A percentile compares a stretch with the other conserved stretches of the same genome.
phyloP scores from a whole-genome alignment of 2,113 vertebrate genomes.

The Myocastor coypus region DNA sequence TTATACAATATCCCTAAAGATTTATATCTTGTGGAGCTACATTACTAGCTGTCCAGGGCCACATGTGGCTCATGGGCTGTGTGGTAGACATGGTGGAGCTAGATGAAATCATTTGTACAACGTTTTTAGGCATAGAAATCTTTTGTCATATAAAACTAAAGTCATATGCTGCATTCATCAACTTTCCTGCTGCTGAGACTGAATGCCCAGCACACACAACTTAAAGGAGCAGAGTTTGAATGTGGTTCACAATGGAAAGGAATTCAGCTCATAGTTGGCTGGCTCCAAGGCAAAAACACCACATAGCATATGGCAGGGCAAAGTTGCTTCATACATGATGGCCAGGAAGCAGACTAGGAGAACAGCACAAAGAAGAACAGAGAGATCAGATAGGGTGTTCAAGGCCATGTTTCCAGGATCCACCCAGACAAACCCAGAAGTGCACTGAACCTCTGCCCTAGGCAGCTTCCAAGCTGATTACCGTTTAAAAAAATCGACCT shows the following conservation, averaged over 20 bases:
- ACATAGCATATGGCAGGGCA: background rate
- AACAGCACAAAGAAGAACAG: background rate
- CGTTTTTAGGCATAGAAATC: background rate
- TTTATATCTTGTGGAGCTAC: background rate
- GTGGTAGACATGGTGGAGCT: background rate
- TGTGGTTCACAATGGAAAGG: background rate
- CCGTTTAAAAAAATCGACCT: background rate
- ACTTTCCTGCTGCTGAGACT: background rate
- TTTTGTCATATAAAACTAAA: background rate
- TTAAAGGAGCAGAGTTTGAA: background rate
- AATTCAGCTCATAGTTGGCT: background rate
- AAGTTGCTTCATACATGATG: background rate
- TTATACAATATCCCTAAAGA: background rate
- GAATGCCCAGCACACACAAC: background rate
- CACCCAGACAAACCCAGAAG: background rate
- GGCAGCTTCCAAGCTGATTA: background rate
- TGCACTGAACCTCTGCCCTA: background rate
- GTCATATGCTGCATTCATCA: background rate
- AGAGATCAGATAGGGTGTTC: background rate
- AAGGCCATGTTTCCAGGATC: background rate
- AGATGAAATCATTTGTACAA: conserved; percentile 3
- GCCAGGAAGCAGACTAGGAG: background rate
- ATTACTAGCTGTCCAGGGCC: background rate
- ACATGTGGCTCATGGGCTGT: background rate
- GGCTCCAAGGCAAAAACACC: background rate